Evolutionary conservation across 2,797 vertebrate genomes (phyloP).

Genomic region (Rhynchotus rufescens): DNA sequence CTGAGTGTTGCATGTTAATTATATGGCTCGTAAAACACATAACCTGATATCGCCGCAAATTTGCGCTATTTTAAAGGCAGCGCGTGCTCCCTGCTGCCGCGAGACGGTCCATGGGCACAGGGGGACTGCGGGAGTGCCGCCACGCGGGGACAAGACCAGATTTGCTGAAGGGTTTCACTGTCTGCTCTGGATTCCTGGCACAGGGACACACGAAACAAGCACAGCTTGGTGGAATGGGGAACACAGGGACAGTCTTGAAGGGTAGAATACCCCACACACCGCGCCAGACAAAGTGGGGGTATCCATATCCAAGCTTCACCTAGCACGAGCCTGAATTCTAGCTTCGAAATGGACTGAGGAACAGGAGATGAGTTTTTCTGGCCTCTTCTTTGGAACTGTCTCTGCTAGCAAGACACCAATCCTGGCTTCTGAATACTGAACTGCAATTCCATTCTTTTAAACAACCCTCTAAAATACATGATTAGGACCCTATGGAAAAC

Average conservation of each 20-base stretch:
- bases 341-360: neutral
- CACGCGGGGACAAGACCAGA: no score
- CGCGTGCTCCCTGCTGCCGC: neutral
- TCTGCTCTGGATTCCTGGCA: neutral
- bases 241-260: neutral
- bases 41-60: constrained; percentile 59
- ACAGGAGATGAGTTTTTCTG: neutral
- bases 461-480: neutral
- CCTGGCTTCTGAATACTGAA: neutral
- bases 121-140: neutral
- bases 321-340: neutral
- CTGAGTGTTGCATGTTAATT: constrained; percentile 63
- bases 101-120: neutral
- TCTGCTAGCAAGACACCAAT: neutral
- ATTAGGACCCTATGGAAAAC: neutral
- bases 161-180: neutral
- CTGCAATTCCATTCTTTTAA: neutral
- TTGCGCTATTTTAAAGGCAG: constrained; percentile 58
- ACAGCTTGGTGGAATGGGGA: neutral
- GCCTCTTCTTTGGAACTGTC: neutral
- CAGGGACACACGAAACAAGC: neutral
- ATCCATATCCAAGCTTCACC: neutral
- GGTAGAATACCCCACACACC: neutral
- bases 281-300: neutral
- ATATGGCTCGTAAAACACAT: constrained; percentile 67